phyloP scores from a whole-genome alignment of 2,888 invertebrate species.

The Trypoxylon attenuatum region DNA sequence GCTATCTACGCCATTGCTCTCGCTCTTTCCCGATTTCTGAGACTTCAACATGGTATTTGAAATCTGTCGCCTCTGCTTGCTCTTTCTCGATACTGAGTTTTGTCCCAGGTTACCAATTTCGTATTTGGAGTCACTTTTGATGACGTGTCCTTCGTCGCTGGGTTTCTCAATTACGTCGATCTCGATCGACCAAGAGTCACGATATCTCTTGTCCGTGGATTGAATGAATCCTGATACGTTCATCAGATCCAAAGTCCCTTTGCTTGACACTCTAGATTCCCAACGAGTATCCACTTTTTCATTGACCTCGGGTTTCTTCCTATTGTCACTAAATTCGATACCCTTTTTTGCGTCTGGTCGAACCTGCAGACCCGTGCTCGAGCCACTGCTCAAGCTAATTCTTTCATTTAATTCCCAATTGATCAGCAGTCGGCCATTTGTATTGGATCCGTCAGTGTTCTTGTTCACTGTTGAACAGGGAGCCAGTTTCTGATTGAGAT shows the following conservation, averaged over 20 bases:
- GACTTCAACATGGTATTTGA: slow-evolving; percentile 9
- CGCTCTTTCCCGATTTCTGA: slow-evolving; percentile 14
- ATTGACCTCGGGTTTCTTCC: slow-evolving; percentile 27
- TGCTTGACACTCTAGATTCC: not conserved
- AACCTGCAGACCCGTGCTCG: slow-evolving; percentile 64
- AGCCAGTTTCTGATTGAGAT: slow-evolving; percentile 44
- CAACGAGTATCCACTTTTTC: slow-evolving; percentile 7
- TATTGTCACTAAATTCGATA: slow-evolving; percentile 59
- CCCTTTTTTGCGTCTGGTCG: slow-evolving; percentile 58
- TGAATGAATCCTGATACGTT: slow-evolving; percentile 63
- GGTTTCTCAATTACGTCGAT: slow-evolving; percentile 29
- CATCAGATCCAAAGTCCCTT: slow-evolving; percentile 54
- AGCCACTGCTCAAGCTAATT: slow-evolving; percentile 69
- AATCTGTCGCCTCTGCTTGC: slow-evolving; percentile 42
- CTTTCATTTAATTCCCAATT: slow-evolving; percentile 72
- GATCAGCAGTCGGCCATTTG: slow-evolving; percentile 43
- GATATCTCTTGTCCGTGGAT: slow-evolving; percentile 36
- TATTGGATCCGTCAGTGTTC: slow-evolving; percentile 25
- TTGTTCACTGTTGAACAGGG: slow-evolving; percentile 34
- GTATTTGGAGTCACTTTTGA: slow-evolving; percentile 63
- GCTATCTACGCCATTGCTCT: slow-evolving; percentile 5
- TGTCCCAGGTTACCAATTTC: slow-evolving; percentile 58
- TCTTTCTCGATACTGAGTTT: slow-evolving; percentile 27
- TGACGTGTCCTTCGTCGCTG: slow-evolving; percentile 45
- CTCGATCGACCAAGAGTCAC: slow-evolving; percentile 35